phyloP scores from a whole-genome alignment of 2,113 vertebrate genomes.

The Podarcis raffonei region DNA sequence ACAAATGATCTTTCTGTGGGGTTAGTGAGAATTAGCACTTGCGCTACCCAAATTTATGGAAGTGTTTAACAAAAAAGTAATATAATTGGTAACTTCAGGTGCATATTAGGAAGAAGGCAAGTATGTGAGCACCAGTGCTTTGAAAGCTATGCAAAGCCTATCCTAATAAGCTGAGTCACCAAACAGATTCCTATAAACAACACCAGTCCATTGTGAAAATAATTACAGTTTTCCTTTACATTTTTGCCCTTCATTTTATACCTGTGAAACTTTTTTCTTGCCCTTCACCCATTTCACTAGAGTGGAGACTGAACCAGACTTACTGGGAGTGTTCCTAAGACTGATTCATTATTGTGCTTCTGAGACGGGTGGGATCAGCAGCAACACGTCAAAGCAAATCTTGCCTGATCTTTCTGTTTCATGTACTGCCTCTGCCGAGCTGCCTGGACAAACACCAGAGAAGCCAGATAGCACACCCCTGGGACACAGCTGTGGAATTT shows the following conservation, averaged over 20 bases:
- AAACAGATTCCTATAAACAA: conserved; percentile 12
- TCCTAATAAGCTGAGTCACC: neutral
- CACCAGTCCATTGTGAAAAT: neutral
- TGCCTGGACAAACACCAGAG: conserved; percentile 33
- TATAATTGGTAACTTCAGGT: neutral
- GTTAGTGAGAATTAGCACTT: neutral
- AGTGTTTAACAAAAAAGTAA: neutral
- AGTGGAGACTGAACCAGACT: neutral
- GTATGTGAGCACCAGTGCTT: neutral
- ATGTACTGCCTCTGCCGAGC: conserved; percentile 1
- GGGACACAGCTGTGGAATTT: conserved; percentile 25
- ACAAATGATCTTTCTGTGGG: neutral
- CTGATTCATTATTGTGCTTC: conserved; percentile 2
- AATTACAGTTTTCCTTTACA: neutral
- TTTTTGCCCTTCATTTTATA: conserved; percentile 8
- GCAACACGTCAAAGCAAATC: conserved; percentile 19
- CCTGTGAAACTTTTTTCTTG: conserved; percentile 1
- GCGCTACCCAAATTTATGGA: neutral
- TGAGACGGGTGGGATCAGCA: conserved; percentile 10
- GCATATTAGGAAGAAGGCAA: neutral
- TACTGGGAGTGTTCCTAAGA: neutral
- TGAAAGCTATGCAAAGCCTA: neutral
- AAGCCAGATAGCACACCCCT: conserved; percentile 14
- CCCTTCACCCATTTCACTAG: conserved; percentile 6
- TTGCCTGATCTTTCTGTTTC: conserved; percentile 33